Base-by-base conservation (phyloP, 2,797 vertebrate species). In the Percopsis omiscomaycus region DNA sequence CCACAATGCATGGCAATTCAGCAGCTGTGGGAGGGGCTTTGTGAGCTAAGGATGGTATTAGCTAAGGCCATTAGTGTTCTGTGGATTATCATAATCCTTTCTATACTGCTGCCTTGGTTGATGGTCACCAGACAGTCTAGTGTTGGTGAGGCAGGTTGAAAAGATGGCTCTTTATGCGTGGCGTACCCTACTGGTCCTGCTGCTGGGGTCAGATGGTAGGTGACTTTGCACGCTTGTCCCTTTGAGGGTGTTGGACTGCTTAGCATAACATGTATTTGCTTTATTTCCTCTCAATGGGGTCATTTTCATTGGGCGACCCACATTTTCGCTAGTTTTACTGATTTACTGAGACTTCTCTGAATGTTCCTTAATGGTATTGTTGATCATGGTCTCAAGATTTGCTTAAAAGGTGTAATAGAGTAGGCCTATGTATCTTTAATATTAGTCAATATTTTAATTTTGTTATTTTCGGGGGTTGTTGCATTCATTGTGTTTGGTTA, bases 151-250 rank as follows among this genome's bases (percentile, higher is more conserved):
- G 64, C 59, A 53, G 80, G 73, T 87, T 84, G 81, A 71, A 93
- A 22, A 88, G 89, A 96, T 96, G 95, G 71, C 62, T 87, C 68
- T 84, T 80, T 82, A 86, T 64, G 72, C 77, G 61, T 84, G 78
- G 75, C 85, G 67, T 71, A 71, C 93, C 80, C 88, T 94, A 79
- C 69, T 95, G 79, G 86, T 85, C 78, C 79, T 96, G 82, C 88
- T 96, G 69, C 90, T 97, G 74, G 93, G 91, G 84, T 87, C 84
- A 80, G 79, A 94, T 89, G 95, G 96, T 98, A 95, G 1, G 74
- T 63, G 4, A 4, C 10, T 27, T 61, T 66, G 46, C 30, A 14
- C 10, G 27, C 8, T 22, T 5, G 14, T 50, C 22, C 47, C 59
- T 49, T 22, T 42, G 46, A 60, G 61, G 42, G 16, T 54, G 47